A percentile compares a stretch with the other conserved stretches of the same genome.
These are phyloP conservation scores for Liolophura sinensis DNA, from an alignment of 1,140 invertebrate species.

Conservation along the genomic window DNA sequence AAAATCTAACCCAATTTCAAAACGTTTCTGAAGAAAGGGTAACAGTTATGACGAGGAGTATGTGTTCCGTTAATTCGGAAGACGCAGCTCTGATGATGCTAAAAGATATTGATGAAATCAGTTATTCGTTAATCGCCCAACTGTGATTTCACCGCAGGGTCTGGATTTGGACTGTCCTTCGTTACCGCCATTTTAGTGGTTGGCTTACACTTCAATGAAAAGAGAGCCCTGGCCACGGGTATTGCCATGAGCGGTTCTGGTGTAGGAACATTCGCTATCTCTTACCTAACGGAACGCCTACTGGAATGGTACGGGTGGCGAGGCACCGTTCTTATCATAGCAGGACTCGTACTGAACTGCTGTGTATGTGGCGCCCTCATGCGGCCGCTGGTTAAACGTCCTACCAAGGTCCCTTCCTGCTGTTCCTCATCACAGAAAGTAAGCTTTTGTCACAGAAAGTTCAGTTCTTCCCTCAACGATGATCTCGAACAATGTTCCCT, in stretches of 20 bases:
- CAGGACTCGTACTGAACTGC: conserved; percentile 77
- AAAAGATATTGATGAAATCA: not conserved
- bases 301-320: conserved; percentile 45
- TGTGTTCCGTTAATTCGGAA: no score
- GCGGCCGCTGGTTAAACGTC: conserved; percentile 66
- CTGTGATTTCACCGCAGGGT: conserved; percentile 69
- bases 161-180: conserved; percentile 83
- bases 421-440: no score
- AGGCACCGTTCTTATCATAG: conserved; percentile 77
- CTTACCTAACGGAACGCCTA: conserved; percentile 43
- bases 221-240: conserved; percentile 85
- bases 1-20: no score
- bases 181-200: conserved; percentile 70
- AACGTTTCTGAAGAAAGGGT: no score
- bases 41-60: no score
- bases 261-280: conserved; percentile 51
- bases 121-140: not conserved
- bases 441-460: no score
- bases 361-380: conserved; percentile 78
- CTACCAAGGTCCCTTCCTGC: no score
- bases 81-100: no score
- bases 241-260: conserved; percentile 67
- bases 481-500: no score
- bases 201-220: conserved; percentile 90
- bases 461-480: no score